Base-by-base conservation (phyloP, 2,888 invertebrate species). In the Camptogramma bilineatum region DNA sequence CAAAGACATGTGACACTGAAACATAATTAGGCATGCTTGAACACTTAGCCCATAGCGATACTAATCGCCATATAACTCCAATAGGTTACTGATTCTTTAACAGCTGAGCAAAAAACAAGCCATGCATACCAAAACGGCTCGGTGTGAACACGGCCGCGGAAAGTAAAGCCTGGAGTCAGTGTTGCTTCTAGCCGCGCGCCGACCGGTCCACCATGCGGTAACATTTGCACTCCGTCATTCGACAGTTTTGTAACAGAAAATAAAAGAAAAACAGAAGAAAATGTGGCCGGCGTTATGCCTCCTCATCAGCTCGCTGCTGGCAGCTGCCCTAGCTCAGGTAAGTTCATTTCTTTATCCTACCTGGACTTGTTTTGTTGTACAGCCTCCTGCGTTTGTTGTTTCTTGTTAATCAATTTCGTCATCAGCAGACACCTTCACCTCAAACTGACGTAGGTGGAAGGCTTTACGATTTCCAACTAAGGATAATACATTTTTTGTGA, bases 161-260 rank as follows among this genome's bases (percentile, higher is more conserved):
- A 91, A 91, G 90, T 91, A 90, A 90, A 90, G 85, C 88, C 87
- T 77, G 73, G 72, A 71, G 77, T 73, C 91, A 92, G 92, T 93
- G 87, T 85, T 80, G 84, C 84, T 86, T 78, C 80, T 84, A 79
- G 79, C 81, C 85, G 87, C 88, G 86, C 81, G 63, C 79, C 78
- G 85, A 83, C 78, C 86, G 85, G 86, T 83, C 83, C 86, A 85
- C 83, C 80, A 91, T 91, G 85, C 85, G 81, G 80, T 91, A 79
- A 88, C 80, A 77, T 70, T 72, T 60, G 16, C 62, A 71, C 60
- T 65, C 63, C 78, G 81, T 82, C 80, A 78, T 74, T 64, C 74
- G 77, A 81, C 78, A 74, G 80, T 77, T 79, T 70, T 75, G 74
- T 73, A 70, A 74, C 59, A 69, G 66, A 70, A 72, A 66, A 73